Evolutionary conservation across 2,113 vertebrate genomes (phyloP), one percentile per base, ranked within the genome.

Genomic region (Cyprinus carpio): DNA sequence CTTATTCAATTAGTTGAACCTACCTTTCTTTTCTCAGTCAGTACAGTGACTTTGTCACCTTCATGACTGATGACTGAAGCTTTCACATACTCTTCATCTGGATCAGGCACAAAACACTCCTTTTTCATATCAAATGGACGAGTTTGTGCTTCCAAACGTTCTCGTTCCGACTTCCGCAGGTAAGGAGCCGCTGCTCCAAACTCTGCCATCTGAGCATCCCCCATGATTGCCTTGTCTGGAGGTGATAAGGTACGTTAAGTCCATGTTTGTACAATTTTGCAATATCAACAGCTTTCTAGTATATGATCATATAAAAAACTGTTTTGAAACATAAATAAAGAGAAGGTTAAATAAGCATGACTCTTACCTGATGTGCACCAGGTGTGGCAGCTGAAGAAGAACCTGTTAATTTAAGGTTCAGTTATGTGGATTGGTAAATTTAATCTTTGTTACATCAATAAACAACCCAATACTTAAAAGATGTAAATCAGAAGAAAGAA

Each of bases 91-190:
- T 97, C 96, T 79, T 96, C 95, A 0, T 94, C 94, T 23, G 92
- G 0, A 23, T 97, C 96, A 0, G 96, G 96, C 60, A 96, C 94
- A 6, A 96, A 97, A 86, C 94, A 95, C 69, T 96, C 94, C 67
- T 93, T 96, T 90, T 96, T 96, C 92, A 96, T 96, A 92, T 96
- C 96, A 2, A 97, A 97, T n/a, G 88, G 86, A 67, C 95, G 93
- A 1, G 96, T 97, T 90, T 96, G 96, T 81, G 96, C 96, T 90
- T 97, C 96, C 82, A 97, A 92, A 58, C 96, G 94, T 89, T 97
- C 96, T 89, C 85, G 93, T 12, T 97, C 96, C 2, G 96, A 96
- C 87, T 97, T 97, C 71, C 96, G 93, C 83, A 97, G 94, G 91
- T 91, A 96, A 0, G 94, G 51, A 43, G 95, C 96, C 0, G 95